Base-by-base conservation (phyloP, 2,888 invertebrate genomes). In the Heteromyza rotundicornis region DNA sequence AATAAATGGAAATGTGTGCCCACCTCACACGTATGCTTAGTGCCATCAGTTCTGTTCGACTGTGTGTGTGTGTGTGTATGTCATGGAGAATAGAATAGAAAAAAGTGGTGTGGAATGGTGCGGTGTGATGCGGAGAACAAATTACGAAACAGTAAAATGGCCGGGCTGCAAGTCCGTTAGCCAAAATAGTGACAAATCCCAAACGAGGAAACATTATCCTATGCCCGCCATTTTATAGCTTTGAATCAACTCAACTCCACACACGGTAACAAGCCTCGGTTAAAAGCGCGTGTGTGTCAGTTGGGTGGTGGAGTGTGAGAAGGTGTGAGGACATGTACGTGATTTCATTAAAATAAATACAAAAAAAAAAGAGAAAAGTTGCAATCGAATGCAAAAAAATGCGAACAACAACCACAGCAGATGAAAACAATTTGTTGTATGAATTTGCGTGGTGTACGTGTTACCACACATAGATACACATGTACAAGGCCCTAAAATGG, bases 351-450 rank as follows among this genome's bases (percentile, higher is more conserved):
- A 68, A 74, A 73, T 68, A 72, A 68, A 57, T 24, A 60, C 19
- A 51, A 24, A 24, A 54, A 23, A 54, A 22, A 17, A 44, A 53
- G 24, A 57, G 71, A 74, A 72, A 73, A 75, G 69, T 74, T 75
- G 66, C 70, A 74, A 74, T 74, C 74, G 73, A 74, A 74, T 74
- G 74, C 73, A 74, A 71, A 73, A n/a, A n/a, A 74, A 72, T 75
- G 40, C 14, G 10, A n/a, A 8, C 40, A 40, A 40, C 40, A 32
- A 32, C 32, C 5, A 32, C 32, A 32, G 32, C 32, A 40, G 7
- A 27, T 27, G 27, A 27, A 40, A 40, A 40, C 40, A 40, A 40
- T 14, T 40, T 40, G 40, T 40, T 40, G 40, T 14, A n/a, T n/a
- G 40, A 40, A n/a, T 40, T 8, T 40, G 10, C n/a, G 40, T 2